Evolutionary conservation across 1,140 invertebrate genomes (phyloP).

Genomic region (Magallana gigas): DNA sequence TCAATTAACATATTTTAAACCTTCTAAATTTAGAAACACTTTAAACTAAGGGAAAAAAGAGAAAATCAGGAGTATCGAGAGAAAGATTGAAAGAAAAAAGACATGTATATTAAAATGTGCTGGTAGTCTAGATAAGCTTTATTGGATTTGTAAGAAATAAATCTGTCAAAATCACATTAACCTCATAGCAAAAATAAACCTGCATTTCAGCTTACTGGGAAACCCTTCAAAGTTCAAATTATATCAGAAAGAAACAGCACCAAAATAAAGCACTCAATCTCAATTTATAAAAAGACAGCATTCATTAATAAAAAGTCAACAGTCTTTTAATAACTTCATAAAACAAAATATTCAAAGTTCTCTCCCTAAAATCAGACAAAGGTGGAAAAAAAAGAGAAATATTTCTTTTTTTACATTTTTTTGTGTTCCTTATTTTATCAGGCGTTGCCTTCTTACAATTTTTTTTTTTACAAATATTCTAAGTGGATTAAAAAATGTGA

Average conservation of each 20-base stretch:
- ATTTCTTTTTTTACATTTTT: neutral
- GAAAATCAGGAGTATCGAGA: no score
- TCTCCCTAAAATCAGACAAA: neutral
- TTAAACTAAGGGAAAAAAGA: neutral
- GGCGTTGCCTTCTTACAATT: constrained; percentile 17
- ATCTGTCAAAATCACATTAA: constrained; percentile 16
- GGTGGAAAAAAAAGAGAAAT: neutral
- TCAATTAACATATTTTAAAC: neutral
- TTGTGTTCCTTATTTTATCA: constrained; percentile 7
- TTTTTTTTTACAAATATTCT: constrained; percentile 5
- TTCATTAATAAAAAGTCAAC: no score
- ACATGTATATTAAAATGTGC: constrained; percentile 3
- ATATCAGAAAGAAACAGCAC: constrained; percentile 8
- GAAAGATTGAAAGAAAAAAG: neutral
- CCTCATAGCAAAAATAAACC: neutral
- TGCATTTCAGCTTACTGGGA: neutral
- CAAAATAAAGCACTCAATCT: neutral
- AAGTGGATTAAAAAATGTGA: constrained; percentile 32
- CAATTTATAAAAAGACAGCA: no score
- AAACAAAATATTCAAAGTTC: neutral
- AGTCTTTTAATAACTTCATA: no score
- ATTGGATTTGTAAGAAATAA: neutral
- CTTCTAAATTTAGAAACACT: constrained; percentile 29
- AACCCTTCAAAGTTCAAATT: neutral
- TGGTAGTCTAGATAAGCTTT: neutral